A percentile compares a stretch with the other conserved stretches of the same genome.
Conservation (phyloP, 2,888 invertebrate species). For the Epinotia demarniana region DNA sequence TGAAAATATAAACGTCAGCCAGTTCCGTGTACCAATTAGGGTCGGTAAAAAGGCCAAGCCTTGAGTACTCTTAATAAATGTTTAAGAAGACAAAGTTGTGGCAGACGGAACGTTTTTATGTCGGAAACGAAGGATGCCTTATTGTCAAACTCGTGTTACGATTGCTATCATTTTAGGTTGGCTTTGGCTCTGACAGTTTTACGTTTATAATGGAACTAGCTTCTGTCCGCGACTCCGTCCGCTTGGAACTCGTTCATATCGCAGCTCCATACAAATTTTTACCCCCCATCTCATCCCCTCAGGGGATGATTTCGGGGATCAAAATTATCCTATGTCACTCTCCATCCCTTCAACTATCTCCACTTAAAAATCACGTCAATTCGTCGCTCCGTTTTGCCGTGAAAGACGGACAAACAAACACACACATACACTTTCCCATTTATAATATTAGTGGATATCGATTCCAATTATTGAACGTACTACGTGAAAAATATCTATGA, state of each 20-base stretch:
- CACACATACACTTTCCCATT: too few species aligned
- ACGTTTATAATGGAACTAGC: slow-evolving; percentile 6
- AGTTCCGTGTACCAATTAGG: slow-evolving; percentile 70
- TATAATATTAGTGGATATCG: too few species aligned
- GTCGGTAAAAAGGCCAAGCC: slow-evolving; percentile 60
- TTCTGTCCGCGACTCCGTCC: too few species aligned
- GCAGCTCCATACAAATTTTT: too few species aligned
- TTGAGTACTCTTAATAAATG: slow-evolving; percentile 65
- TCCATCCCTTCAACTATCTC: too few species aligned
- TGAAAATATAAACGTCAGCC: slow-evolving; percentile 53
- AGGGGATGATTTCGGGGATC: too few species aligned
- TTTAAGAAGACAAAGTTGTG: slow-evolving; percentile 69
- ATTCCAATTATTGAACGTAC: neutral
- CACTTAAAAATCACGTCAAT: too few species aligned
- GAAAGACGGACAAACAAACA: too few species aligned
- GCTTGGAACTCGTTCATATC: too few species aligned
- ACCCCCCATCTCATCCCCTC: too few species aligned
- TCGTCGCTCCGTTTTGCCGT: too few species aligned
- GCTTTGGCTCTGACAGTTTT: neutral
- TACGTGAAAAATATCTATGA: neutral
- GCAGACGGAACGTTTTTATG: slow-evolving; percentile 57
- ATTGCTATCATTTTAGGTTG: slow-evolving; percentile 25
- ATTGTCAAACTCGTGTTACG: slow-evolving; percentile 29
- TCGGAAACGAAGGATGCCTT: slow-evolving; percentile 54
- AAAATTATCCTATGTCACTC: too few species aligned